Evolutionary conservation across 2,888 invertebrate genomes (phyloP).

Genomic region (Synergus gifuensis): DNA sequence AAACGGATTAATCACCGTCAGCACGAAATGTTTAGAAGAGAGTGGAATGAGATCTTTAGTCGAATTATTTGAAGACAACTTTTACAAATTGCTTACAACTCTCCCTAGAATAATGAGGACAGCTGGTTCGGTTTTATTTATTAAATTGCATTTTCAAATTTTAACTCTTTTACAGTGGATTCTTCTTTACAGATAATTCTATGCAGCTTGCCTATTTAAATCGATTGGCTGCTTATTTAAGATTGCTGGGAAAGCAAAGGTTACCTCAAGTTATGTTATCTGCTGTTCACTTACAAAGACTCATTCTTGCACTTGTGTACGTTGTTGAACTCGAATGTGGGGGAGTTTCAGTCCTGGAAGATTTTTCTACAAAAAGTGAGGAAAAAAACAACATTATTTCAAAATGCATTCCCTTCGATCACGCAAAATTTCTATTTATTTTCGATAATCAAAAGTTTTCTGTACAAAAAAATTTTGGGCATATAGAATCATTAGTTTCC

Average conservation of each 20-base stretch:
- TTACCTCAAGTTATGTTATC: slow-evolving; percentile 81
- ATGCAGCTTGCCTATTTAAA: slow-evolving; percentile 83
- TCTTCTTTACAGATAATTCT: slow-evolving; percentile 78
- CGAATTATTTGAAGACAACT: slow-evolving; percentile 82
- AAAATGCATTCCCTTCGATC: background rate
- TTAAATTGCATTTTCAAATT: slow-evolving; percentile 29
- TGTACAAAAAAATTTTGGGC: background rate
- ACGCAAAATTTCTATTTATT: background rate
- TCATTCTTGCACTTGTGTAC: slow-evolving; percentile 81
- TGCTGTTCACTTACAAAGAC: slow-evolving; percentile 79
- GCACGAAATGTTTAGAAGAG: slow-evolving; percentile 73
- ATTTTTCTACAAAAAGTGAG: slow-evolving; percentile 74
- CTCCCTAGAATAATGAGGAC: slow-evolving; percentile 83
- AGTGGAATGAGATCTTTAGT: slow-evolving; percentile 76
- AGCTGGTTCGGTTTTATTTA: slow-evolving; percentile 63
- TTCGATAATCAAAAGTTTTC: slow-evolving; percentile 19
- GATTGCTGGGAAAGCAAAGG: slow-evolving; percentile 80
- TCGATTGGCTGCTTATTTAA: slow-evolving; percentile 84
- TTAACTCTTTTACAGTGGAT: slow-evolving; percentile 6
- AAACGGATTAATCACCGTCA: slow-evolving; percentile 75
- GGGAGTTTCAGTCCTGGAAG: slow-evolving; percentile 79
- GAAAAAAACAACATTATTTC: slow-evolving; percentile 10
- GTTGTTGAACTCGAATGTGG: slow-evolving; percentile 79
- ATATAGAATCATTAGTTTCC: no score
- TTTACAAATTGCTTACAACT: slow-evolving; percentile 80